Evolutionary conservation across 2,113 vertebrate species (phyloP).

Genomic region (Aplodontia rufa): DNA sequence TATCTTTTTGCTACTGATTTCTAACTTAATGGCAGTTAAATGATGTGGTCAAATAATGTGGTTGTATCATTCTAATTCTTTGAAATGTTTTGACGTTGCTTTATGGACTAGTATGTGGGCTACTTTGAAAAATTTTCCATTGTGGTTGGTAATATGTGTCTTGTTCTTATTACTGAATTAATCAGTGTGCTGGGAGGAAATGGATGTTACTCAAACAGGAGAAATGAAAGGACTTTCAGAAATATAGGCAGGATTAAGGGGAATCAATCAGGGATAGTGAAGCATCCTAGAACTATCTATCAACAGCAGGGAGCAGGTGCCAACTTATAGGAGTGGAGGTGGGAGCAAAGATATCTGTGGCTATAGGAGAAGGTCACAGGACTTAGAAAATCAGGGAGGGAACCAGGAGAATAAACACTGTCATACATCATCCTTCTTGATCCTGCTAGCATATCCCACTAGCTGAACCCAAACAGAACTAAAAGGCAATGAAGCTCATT

Average conservation of each 20-base stretch:
- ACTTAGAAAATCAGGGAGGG: background rate
- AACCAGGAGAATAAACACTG: background rate
- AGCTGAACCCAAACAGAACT: background rate
- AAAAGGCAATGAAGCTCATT: background rate
- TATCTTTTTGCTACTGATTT: background rate
- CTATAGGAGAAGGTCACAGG: background rate
- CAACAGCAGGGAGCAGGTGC: background rate
- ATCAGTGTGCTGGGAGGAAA: background rate
- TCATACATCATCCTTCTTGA: background rate
- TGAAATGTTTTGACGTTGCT: slow-evolving; percentile 6
- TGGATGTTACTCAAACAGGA: background rate
- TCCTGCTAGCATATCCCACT: background rate
- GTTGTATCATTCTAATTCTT: background rate
- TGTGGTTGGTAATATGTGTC: background rate
- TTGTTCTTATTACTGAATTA: background rate
- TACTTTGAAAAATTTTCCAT: background rate
- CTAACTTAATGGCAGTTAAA: background rate
- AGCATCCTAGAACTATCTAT: background rate
- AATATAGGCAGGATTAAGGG: background rate
- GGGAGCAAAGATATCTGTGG: background rate
- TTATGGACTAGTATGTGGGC: background rate
- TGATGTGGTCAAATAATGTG: background rate
- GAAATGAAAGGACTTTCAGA: background rate
- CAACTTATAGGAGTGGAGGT: background rate
- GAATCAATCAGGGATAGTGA: background rate